phyloP scores from a whole-genome alignment of 2,797 vertebrate species.

The Gymnothorax javanicus region DNA sequence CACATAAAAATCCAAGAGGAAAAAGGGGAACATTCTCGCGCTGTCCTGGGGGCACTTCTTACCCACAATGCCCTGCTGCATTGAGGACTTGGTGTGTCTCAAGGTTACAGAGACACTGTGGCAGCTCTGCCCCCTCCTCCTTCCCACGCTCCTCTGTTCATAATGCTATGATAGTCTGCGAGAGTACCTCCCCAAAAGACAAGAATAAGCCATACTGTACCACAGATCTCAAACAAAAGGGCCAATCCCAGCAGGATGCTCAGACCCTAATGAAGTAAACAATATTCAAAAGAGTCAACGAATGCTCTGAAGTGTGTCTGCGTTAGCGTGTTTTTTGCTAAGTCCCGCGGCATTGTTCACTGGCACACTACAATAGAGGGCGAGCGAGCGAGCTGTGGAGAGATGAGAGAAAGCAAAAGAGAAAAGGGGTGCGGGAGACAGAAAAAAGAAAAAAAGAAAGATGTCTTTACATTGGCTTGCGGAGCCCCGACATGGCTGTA shows the following conservation, averaged over 20 bases:
- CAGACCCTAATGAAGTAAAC: not conserved
- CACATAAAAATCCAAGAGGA: not conserved
- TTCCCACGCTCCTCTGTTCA: not conserved
- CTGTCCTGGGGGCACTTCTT: not conserved
- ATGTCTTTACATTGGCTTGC: slow-evolving; percentile 8
- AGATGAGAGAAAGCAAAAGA: slow-evolving; percentile 39
- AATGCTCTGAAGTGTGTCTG: not conserved
- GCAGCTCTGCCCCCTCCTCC: slow-evolving; percentile 13
- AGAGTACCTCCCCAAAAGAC: not conserved
- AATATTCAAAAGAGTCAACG: slow-evolving; percentile 20
- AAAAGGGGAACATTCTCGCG: not conserved
- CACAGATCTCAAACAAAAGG: not conserved
- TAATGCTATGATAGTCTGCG: not conserved
- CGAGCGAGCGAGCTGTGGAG: slow-evolving; percentile 36
- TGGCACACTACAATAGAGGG: slow-evolving; percentile 19
- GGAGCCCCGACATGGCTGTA: slow-evolving; percentile 24
- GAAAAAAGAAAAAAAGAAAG: slow-evolving; percentile 30
- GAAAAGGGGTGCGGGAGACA: not conserved
- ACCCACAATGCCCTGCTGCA: slow-evolving; percentile 10
- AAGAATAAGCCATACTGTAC: not conserved
- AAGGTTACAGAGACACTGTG: slow-evolving; percentile 29
- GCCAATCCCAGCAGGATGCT: not conserved
- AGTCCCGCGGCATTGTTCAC: not conserved
- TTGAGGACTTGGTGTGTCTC: slow-evolving; percentile 3
- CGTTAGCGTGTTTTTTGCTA: not conserved